Evolutionary conservation across 2,113 vertebrate species (phyloP).

Genomic region (Corythornis cristatus): DNA sequence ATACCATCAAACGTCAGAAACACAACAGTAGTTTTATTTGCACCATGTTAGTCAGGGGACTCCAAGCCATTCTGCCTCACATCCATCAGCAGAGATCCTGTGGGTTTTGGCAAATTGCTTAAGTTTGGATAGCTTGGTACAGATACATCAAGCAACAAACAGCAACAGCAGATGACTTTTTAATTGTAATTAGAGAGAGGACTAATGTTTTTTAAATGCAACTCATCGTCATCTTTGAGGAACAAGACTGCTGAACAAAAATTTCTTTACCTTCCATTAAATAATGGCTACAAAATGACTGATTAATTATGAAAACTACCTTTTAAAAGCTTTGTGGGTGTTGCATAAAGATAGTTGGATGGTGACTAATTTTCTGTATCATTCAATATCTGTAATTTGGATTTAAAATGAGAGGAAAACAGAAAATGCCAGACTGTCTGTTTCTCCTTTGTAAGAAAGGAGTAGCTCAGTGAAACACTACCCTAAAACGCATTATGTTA

Average conservation of each 20-base stretch:
- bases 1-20: background rate
- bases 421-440: conserved; percentile 57
- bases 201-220: conserved; percentile 53
- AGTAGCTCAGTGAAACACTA: conserved; percentile 25
- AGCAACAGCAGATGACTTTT: conserved; percentile 38
- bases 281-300: conserved; percentile 75
- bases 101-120: background rate
- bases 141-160: conserved; percentile 22
- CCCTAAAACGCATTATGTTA: conserved; percentile 31
- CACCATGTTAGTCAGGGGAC: background rate
- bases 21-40: background rate
- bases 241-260: conserved; percentile 52
- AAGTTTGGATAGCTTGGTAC: conserved; percentile 11
- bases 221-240: conserved; percentile 45
- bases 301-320: conserved; percentile 80
- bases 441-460: background rate
- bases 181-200: conserved; percentile 32
- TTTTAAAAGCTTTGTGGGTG: conserved; percentile 69
- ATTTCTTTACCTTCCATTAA: conserved; percentile 72
- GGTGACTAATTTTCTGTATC: conserved; percentile 79
- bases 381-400: conserved; percentile 72
- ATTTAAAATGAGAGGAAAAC: conserved; percentile 65
- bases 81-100: background rate
- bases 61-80: background rate
- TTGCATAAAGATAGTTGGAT: conserved; percentile 68